These are phyloP conservation scores for Sitodiplosis mosellana DNA, from an alignment of 1,140 invertebrate species.

Conservation along the genomic window DNA sequence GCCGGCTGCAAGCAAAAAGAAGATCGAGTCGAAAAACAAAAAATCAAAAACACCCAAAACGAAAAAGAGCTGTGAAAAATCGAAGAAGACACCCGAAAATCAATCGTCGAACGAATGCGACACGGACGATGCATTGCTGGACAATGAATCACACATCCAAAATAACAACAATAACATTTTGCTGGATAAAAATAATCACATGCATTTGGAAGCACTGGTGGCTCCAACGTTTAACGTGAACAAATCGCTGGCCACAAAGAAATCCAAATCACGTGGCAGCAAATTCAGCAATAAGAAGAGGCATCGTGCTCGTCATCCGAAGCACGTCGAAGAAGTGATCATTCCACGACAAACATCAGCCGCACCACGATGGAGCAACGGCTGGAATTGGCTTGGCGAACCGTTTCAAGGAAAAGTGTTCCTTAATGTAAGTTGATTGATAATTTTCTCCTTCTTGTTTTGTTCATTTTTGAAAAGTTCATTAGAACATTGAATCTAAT, in stretches of 20 bases:
- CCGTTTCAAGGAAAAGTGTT: constrained; percentile 67
- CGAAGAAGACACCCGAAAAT: constrained; percentile 1
- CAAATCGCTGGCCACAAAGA: constrained; percentile 2
- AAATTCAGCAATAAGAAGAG: constrained; percentile 22
- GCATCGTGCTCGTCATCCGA: constrained; percentile 15
- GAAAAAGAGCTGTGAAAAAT: constrained; percentile 10
- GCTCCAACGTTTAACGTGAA: no score
- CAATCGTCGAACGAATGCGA: neutral
- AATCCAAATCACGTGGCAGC: constrained; percentile 9
- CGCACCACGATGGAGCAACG: constrained; percentile 69
- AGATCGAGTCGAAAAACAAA: no score
- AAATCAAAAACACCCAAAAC: neutral
- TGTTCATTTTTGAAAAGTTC: no score
- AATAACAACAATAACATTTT: constrained; percentile 9
- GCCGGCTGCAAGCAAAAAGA: neutral
- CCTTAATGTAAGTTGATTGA: constrained; percentile 53
- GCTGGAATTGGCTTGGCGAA: constrained; percentile 80
- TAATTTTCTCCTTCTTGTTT: neutral
- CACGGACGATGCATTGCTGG: neutral
- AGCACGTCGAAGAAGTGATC: constrained; percentile 18
- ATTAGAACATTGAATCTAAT: no score
- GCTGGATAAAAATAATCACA: neutral
- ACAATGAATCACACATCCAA: neutral
- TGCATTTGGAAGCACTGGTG: neutral
- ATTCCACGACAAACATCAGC: constrained; percentile 26